These are phyloP conservation scores for Ctenicera cuprea DNA, from an alignment of 2,888 invertebrate species.

Conservation along the genomic window DNA sequence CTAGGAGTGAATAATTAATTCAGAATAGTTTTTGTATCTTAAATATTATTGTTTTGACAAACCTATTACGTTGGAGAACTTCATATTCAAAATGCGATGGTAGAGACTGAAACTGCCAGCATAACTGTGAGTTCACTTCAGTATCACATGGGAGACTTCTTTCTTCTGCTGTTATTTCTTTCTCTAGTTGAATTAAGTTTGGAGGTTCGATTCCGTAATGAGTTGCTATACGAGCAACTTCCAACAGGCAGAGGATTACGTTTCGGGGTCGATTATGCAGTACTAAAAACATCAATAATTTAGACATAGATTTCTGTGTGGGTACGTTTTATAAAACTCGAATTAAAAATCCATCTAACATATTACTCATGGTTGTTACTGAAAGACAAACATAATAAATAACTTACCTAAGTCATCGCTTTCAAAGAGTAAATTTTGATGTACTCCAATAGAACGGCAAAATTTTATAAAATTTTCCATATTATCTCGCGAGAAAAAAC, in stretches of 20 bases:
- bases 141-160: conserved; percentile 79
- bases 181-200: conserved; percentile 87
- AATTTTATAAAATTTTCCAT: conserved; percentile 92
- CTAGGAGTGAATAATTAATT: neutral
- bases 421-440: conserved; percentile 91
- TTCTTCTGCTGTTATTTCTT: conserved; percentile 90
- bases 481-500: conserved; percentile 93
- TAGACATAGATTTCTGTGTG: too few relatives aligned
- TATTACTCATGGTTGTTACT: neutral
- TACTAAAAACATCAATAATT: conserved; percentile 73
- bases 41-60: conserved; percentile 48
- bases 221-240: conserved; percentile 88
- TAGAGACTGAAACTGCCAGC: conserved; percentile 82
- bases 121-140: conserved; percentile 77
- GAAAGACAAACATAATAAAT: neutral
- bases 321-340: too few relatives aligned
- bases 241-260: conserved; percentile 89
- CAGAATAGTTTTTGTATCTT: neutral
- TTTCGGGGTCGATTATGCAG: conserved; percentile 89
- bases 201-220: conserved; percentile 88
- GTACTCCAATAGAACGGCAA: conserved; percentile 89
- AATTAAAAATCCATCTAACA: too few relatives aligned
- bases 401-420: conserved; percentile 90
- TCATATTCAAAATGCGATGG: conserved; percentile 71
- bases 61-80: conserved; percentile 76